phyloP scores from a whole-genome alignment of 2,113 vertebrate genomes.

The Aegotheles bennettii region DNA sequence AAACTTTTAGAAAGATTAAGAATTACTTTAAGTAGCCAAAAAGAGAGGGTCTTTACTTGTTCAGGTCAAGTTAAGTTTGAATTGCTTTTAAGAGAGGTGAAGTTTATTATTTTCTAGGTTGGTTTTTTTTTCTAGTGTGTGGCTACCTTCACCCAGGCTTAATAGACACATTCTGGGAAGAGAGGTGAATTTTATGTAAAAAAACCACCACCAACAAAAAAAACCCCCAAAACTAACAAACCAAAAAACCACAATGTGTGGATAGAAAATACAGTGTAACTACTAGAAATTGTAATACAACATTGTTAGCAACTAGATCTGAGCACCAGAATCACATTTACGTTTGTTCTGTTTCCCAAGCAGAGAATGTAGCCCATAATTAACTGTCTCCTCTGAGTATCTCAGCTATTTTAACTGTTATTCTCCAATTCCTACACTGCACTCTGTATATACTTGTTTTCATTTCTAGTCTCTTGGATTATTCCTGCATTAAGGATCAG shows the following conservation, averaged over 20 bases:
- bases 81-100: background rate
- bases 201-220: background rate
- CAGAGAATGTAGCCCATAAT: background rate
- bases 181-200: background rate
- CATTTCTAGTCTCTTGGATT: background rate
- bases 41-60: background rate
- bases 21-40: background rate
- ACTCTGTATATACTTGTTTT: background rate
- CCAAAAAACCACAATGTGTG: background rate
- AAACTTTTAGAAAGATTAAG: background rate
- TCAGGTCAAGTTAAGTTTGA: background rate
- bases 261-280: background rate
- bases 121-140: background rate
- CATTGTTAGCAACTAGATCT: background rate
- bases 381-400: background rate
- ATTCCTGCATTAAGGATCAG: background rate
- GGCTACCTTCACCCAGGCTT: background rate
- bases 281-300: background rate
- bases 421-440: background rate
- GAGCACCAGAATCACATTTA: background rate
- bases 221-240: background rate
- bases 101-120: background rate
- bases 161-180: background rate
- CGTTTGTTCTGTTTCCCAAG: background rate
- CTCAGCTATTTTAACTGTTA: background rate